Evolutionary conservation across 2,113 vertebrate genomes (phyloP), one percentile per base, ranked within the genome.

Genomic region (Melozone crissalis): DNA sequence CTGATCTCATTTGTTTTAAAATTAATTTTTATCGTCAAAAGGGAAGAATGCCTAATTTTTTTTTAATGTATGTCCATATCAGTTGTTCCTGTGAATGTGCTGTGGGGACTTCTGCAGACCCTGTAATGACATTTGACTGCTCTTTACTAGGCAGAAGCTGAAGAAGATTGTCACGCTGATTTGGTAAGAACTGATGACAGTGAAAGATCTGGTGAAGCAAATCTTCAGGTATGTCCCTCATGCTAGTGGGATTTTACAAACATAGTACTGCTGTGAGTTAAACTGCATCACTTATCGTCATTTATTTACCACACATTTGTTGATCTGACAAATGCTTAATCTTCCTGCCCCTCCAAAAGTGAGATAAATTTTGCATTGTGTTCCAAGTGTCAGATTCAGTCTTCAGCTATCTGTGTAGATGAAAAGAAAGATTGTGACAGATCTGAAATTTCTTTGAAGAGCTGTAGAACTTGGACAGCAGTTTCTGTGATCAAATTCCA

Each of bases 81-180:
- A 52, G 5, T 39, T 46, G 13, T 41, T 31, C 15, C 35, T 77
- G 19, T 69, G 41, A 35, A 37, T 52, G 26, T 84, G 37, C 41
- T 88, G 20, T 22, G 30, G 46, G 55, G 55, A 20, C 13, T 62
- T 74, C 5, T 0, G 6, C 51, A 66, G 65, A 57, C 33, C 84
- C 18, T 52, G 1, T 81, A 93, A 94, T 90, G 52, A 65, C 8
- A 0, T 72, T 47, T 90, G 83, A 41, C 66, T 90, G 55, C 84
- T 78, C 52, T 93, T 39, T 94, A 87, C 87, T 92, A 99, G 99
- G 99, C 98, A 98, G 98, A 99, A 97, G 98, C 98, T 94, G 98
- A 99, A 97, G 97, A 98, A 97, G 98, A 98, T 97, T 98, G 98
- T 98, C 98, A 98, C 94, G 82, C 98, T 83, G 98, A 97, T 94